A percentile compares a stretch with the other conserved stretches of the same genome.
phyloP scores from a whole-genome alignment of 2,797 vertebrate genomes.

The Phoxinus dragarum region DNA sequence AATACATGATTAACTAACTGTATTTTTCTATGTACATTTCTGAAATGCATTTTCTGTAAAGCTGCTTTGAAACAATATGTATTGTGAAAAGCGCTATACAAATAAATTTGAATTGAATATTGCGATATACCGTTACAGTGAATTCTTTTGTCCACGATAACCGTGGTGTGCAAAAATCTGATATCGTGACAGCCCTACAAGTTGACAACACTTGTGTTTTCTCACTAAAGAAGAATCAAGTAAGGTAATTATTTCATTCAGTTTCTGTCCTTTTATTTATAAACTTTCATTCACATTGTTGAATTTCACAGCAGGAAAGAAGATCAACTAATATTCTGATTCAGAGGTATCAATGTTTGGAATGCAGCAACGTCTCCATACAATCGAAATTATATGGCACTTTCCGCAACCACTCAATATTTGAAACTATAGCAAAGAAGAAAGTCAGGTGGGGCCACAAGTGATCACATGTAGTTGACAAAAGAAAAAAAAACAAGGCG shows the following conservation, averaged over 20 bases:
- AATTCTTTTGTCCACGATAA: neutral
- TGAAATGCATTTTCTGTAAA: too few relatives aligned
- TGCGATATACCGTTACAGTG: neutral
- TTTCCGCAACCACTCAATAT: neutral
- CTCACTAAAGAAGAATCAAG: neutral
- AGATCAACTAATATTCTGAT: neutral
- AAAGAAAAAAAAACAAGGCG: neutral
- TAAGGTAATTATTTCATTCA: neutral
- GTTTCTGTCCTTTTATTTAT: neutral
- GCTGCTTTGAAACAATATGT: too few relatives aligned
- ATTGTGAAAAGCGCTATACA: too few relatives aligned
- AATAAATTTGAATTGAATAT: too few relatives aligned
- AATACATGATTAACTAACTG: too few relatives aligned
- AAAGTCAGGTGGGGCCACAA: neutral
- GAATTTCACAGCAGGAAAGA: neutral
- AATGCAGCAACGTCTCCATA: neutral
- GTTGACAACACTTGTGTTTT: neutral
- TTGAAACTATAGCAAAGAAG: neutral
- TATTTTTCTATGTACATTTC: too few relatives aligned
- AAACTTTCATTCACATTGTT: neutral
- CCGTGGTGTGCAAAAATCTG: neutral
- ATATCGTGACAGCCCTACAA: neutral
- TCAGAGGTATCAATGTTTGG: neutral
- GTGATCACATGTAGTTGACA: neutral
- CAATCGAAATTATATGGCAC: neutral